Evolutionary conservation across 2,113 vertebrate species (phyloP).

Genomic region (Cyrtonyx montezumae): DNA sequence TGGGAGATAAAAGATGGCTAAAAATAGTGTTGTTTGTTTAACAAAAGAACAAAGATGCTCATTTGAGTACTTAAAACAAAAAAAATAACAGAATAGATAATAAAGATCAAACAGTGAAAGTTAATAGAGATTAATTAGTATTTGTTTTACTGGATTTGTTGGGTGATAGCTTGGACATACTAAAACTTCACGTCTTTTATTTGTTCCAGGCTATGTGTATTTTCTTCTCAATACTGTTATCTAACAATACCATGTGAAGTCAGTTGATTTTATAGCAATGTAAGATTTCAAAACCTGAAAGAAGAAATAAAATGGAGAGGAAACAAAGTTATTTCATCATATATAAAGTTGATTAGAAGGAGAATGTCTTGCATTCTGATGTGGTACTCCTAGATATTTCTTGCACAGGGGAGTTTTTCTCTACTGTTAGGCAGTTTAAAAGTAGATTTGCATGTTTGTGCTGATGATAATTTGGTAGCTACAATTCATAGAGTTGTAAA

Average conservation of each 20-base stretch:
- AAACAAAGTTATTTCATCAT: not conserved
- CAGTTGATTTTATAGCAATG: not conserved
- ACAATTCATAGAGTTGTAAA: not conserved
- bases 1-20: not conserved
- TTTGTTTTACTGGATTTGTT: not conserved
- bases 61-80: not conserved
- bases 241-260: not conserved
- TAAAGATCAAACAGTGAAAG: not conserved
- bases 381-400: not conserved
- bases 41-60: not conserved
- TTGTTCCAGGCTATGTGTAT: not conserved
- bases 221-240: not conserved
- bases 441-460: not conserved
- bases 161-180: not conserved
- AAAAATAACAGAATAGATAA: not conserved
- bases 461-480: not conserved
- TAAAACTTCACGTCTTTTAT: not conserved
- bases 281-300: not conserved
- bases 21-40: not conserved
- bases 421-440: not conserved
- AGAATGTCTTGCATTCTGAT: not conserved
- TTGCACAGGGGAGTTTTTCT: not conserved
- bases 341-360: not conserved
- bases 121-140: not conserved
- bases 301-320: not conserved